Percentiles rank a stretch among this genome's conserved stretches.
Evolutionary conservation across 2,888 invertebrate genomes (phyloP).

Genomic region (Empis stercorea): DNA sequence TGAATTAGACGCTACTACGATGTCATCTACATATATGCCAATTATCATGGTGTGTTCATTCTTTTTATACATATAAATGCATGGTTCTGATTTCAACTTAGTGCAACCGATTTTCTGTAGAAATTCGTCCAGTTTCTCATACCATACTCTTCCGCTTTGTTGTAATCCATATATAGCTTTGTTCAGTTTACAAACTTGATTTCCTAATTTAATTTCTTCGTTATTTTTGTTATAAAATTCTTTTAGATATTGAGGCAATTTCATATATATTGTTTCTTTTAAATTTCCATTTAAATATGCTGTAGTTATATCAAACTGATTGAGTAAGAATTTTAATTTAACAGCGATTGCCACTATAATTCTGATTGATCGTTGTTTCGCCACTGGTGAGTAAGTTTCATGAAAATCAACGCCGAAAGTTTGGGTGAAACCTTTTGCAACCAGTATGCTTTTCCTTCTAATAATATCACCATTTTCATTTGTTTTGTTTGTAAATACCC

Average conservation of each 20-base stretch:
- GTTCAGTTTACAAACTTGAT: conserved; percentile 1
- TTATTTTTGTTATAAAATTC: background rate
- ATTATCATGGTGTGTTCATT: background rate
- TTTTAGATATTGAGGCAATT: background rate
- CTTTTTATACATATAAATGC: background rate
- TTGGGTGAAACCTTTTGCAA: conserved; percentile 7
- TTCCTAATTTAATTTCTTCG: background rate
- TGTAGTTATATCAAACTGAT: too few relatives aligned
- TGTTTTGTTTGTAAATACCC: background rate
- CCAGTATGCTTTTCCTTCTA: conserved; percentile 63
- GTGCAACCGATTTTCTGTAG: background rate
- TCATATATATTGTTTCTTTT: background rate
- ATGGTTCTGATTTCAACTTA: background rate
- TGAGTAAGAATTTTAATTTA: conserved; percentile 1
- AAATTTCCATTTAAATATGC: conserved; percentile 2
- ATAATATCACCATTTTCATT: too few relatives aligned
- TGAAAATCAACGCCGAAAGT: conserved; percentile 2
- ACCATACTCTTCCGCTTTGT: conserved; percentile 1
- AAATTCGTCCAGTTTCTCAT: background rate
- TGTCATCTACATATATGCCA: background rate
- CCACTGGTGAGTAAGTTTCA: conserved; percentile 4
- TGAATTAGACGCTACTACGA: background rate
- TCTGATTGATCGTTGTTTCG: background rate
- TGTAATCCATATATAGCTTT: conserved; percentile 2
- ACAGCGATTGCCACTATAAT: background rate